Evolutionary conservation across 2,888 invertebrate genomes (phyloP), one percentile per base, ranked within the genome.

Genomic region (Lagria hirta): DNA sequence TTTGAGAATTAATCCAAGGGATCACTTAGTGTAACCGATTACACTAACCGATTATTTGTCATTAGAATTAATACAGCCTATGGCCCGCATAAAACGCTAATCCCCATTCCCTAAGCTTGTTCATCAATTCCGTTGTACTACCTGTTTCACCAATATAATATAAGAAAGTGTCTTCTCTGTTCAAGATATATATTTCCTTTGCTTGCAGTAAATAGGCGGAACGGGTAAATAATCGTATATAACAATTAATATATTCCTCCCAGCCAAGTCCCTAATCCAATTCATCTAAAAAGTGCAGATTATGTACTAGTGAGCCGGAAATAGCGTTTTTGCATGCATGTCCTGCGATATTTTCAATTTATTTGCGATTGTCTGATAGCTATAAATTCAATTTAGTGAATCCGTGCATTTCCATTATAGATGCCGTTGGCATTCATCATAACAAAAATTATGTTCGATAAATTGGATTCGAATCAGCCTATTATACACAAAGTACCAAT

Each of bases 361-460:
- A 26, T 42, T 42, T 32, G 27, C 37, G 27, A 11, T 23, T 41
- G 26, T 15, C n/a, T 14, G 7, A 27, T 22, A 16, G 37, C 29
- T 11, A 35, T 44, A 44, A 44, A 44, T 38, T 38, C 21, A 29
- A 38, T 21, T 22, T 20, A 24, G 36, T 10, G 20, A 34, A 26
- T 33, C 14, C 24, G 13, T 38, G 34, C 34, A 30, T 35, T 40
- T 17, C 24, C 27, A 46, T 36, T 49, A 30, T 29, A 32, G 24
- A 51, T 52, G 54, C 55, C 40, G 30, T 10, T 41, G 41, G 46
- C 48, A 52, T 55, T 43, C 51, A 51, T 54, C 53, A 49, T 37
- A 27, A 32, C 48, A 57, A 60, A 60, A 61, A 63, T 60, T 55
- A 60, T 60, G 53, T 54, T 47, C 48, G 52, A 55, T 54, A 56